Evolutionary conservation across 1,140 invertebrate species (phyloP).

Genomic region (Papilio xuthus): DNA sequence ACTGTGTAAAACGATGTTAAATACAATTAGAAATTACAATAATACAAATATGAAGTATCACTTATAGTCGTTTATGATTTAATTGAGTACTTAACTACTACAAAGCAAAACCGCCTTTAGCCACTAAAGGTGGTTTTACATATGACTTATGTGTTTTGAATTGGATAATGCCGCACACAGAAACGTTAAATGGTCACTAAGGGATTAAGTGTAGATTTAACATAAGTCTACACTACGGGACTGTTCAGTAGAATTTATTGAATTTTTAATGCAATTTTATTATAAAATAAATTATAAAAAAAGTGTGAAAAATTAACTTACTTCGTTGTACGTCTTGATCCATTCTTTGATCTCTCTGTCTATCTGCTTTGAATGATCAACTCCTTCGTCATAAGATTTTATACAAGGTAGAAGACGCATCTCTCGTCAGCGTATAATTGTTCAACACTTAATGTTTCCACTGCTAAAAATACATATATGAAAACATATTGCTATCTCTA

Average conservation of each 20-base stretch:
- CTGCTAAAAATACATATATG: background rate
- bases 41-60: background rate
- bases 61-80: background rate
- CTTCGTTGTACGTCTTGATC: constrained; percentile 74
- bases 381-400: constrained; percentile 57
- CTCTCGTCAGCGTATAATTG: background rate
- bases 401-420: constrained; percentile 66
- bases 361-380: constrained; percentile 68
- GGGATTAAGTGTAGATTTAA: background rate
- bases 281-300: constrained; percentile 22
- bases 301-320: constrained; percentile 59
- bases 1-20: too few species aligned
- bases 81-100: background rate
- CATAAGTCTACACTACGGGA: background rate
- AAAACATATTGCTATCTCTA: background rate
- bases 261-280: too few species aligned
- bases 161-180: too few species aligned
- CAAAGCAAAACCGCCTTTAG: background rate
- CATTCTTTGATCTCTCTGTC: constrained; percentile 77
- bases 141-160: too few species aligned
- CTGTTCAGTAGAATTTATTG: background rate
- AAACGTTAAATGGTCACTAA: background rate
- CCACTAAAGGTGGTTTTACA: too few species aligned
- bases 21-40: too few species aligned
- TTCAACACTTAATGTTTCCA: background rate